Evolutionary conservation across 2,888 invertebrate genomes (phyloP), one percentile per base, ranked within the genome.

Genomic region (Conops quadrifasciatus): DNA sequence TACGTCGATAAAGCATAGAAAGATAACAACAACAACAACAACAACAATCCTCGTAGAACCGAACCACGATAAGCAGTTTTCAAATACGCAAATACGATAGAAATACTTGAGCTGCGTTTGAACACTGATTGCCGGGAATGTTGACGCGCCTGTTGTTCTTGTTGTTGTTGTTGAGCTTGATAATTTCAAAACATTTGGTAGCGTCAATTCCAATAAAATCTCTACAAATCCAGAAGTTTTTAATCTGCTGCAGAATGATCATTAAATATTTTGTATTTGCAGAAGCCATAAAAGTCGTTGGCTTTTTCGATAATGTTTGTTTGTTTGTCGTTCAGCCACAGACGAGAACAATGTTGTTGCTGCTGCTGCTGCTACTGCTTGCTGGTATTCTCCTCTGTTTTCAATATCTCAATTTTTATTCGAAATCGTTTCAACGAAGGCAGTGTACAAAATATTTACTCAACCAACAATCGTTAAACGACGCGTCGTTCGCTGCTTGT

Each of bases 321-420:
- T 53, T 43, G 0, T 15, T 26, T 43, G 28, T 28, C n/a, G n/a
- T n/a, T n/a, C n/a, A n/a, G n/a, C n/a, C n/a, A n/a, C n/a, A n/a
- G n/a, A n/a, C n/a, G 4, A 67, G 28, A 21, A 60, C 28, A 36
- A 43, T 30, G 21, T 66, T 67, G 28, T 70, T 68, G 26, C 67
- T 70, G 19, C 30, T 65, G 36, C 60, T 70, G 15, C 51, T 45
- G 70, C 65, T 68, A 71, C 70, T 68, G 68, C 66, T 62, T 70
- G 67, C 70, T n/a, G n/a, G n/a, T n/a, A n/a, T n/a, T n/a, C n/a
- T n/a, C n/a, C n/a, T n/a, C n/a, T n/a, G n/a, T n/a, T n/a, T n/a
- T n/a, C n/a, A n/a, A n/a, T n/a, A n/a, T n/a, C n/a, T n/a, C n/a
- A n/a, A n/a, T n/a, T n/a, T n/a, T n/a, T n/a, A n/a, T n/a, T n/a